phyloP scores from a whole-genome alignment of 1,140 invertebrate genomes.

The Bombus vancouverensis region DNA sequence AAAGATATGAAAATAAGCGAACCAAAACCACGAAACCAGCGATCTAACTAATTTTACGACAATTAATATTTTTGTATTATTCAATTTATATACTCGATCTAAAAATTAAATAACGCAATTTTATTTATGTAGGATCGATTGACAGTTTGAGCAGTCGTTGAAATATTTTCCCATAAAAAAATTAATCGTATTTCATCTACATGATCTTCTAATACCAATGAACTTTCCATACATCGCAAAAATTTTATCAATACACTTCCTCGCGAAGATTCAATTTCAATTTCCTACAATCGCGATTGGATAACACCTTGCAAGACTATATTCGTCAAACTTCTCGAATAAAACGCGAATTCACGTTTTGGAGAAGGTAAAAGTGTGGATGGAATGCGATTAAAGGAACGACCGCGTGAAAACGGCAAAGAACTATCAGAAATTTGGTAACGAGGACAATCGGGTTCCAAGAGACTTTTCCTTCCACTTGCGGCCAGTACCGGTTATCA shows the following conservation, averaged over 20 bases:
- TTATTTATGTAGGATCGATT: too few species aligned
- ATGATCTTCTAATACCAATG: too few species aligned
- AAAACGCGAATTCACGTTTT: neutral
- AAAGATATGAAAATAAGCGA: neutral
- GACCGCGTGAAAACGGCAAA: too few species aligned
- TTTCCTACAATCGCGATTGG: neutral
- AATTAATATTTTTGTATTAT: too few species aligned
- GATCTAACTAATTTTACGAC: too few species aligned
- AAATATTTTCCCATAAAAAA: too few species aligned
- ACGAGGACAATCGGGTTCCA: constrained; percentile 46
- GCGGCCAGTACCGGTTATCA: neutral
- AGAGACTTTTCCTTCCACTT: constrained; percentile 55
- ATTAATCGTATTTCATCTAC: too few species aligned
- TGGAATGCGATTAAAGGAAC: neutral
- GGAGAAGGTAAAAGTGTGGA: neutral
- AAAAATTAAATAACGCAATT: too few species aligned
- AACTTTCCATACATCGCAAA: neutral
- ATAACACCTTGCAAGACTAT: neutral
- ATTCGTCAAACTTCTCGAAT: neutral
- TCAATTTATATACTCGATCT: too few species aligned
- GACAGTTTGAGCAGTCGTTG: too few species aligned
- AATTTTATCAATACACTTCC: neutral
- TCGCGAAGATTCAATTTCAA: too few species aligned
- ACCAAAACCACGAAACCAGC: neutral
- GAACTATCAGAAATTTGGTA: constrained; percentile 30